Conservation (phyloP, 1,140 invertebrate species). For the Heliconius himera region DNA sequence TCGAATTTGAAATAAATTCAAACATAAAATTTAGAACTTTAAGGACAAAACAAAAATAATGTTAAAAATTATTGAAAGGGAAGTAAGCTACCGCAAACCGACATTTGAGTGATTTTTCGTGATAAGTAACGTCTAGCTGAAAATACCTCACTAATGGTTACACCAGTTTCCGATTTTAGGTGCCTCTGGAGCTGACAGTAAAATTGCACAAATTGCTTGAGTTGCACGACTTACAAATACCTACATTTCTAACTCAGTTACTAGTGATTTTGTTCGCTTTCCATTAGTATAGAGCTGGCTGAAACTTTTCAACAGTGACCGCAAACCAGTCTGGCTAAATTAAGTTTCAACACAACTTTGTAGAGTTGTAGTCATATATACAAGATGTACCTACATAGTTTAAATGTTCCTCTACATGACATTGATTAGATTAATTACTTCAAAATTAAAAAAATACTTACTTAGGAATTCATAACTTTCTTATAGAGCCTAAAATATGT, state of each 20-base stretch:
- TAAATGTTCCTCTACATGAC: conserved; percentile 18
- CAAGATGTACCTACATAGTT: conserved; percentile 37
- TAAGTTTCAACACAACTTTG: conserved; percentile 51
- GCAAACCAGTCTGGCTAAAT: conserved; percentile 55
- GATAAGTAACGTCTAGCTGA: conserved; percentile 38
- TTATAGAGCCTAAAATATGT: not conserved
- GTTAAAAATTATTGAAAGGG: conserved; percentile 26
- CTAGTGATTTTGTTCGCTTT: conserved; percentile 52
- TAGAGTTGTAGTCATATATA: conserved; percentile 36
- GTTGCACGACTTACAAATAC: conserved; percentile 44
- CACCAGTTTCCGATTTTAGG: conserved; percentile 40
- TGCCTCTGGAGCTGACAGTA: conserved; percentile 42
- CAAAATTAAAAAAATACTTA: not conserved
- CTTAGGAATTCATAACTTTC: not conserved
- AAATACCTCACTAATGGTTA: conserved; percentile 42
- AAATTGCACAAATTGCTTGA: conserved; percentile 45
- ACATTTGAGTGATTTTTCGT: conserved; percentile 42
- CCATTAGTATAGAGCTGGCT: conserved; percentile 48
- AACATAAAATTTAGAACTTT: not conserved
- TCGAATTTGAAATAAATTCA: no score
- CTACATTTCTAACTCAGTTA: conserved; percentile 46
- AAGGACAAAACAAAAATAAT: not conserved
- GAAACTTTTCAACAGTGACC: conserved; percentile 54
- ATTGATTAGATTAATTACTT: conserved; percentile 5
- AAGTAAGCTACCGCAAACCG: conserved; percentile 25